Conservation (phyloP, 2,113 vertebrate genomes). For the Microcebus jonahi region DNA sequence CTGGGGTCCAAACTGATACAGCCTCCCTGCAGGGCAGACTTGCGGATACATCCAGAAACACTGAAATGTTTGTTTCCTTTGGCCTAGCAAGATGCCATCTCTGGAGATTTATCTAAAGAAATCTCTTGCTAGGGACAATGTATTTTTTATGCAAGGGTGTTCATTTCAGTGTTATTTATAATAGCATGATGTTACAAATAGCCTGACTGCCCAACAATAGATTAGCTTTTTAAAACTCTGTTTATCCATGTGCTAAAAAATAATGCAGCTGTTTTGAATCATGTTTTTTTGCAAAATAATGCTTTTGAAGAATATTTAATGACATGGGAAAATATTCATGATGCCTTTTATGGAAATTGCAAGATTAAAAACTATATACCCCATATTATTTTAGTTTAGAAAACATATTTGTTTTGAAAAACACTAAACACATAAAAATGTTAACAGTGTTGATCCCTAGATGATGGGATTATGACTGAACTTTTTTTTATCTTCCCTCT, state of each 20-base stretch:
- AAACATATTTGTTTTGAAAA: conserved; percentile 32
- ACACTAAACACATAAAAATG: not conserved
- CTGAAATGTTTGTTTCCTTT: not conserved
- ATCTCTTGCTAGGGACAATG: not conserved
- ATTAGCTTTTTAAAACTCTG: not conserved
- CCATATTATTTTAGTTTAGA: not conserved
- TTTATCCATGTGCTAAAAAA: conserved; percentile 9
- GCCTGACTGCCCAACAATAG: not conserved
- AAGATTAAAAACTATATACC: conserved; percentile 16
- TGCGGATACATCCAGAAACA: not conserved
- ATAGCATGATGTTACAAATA: not conserved
- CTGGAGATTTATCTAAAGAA: not conserved
- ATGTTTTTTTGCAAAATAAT: conserved; percentile 59
- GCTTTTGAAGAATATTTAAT: conserved; percentile 64
- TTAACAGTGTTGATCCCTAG: not conserved
- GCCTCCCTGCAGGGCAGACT: not conserved
- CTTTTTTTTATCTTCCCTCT: not conserved
- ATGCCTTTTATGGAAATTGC: conserved; percentile 53
- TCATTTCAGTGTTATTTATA: not conserved
- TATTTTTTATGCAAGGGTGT: not conserved
- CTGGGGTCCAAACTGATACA: too few relatives aligned
- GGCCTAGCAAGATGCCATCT: not conserved
- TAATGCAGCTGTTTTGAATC: conserved; percentile 58
- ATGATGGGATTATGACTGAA: not conserved
- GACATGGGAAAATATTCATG: conserved; percentile 59